A percentile compares a stretch with the other conserved stretches of the same genome.
Evolutionary conservation across 2,888 invertebrate species (phyloP).

Genomic region (Meghimatium bilineatum): DNA sequence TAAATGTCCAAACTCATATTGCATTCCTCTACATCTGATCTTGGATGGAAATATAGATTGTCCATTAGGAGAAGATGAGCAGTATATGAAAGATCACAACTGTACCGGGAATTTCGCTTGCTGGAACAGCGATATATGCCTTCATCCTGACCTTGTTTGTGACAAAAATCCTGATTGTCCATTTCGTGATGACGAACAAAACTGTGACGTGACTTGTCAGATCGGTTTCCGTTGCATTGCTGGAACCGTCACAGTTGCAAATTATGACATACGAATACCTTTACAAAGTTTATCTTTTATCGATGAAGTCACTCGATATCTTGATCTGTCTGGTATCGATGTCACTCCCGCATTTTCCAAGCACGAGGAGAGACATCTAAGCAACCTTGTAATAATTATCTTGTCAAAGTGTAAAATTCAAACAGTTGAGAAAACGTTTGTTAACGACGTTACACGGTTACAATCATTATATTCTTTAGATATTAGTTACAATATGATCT

Average conservation of each 20-base stretch:
- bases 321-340: slow-evolving; percentile 21
- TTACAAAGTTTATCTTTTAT: slow-evolving; percentile 19
- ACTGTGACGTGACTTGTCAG: slow-evolving; percentile 4
- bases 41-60: slow-evolving; percentile 25
- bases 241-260: background rate
- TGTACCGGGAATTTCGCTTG: slow-evolving; percentile 29
- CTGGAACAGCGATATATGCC: slow-evolving; percentile 20
- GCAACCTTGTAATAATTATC: background rate
- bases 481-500: slow-evolving; percentile 3
- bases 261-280: background rate
- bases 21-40: slow-evolving; percentile 26
- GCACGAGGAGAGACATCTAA: background rate
- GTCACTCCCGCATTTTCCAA: slow-evolving; percentile 6
- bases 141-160: slow-evolving; percentile 29
- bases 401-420: slow-evolving; percentile 1
- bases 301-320: background rate
- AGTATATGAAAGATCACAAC: background rate
- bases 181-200: slow-evolving; percentile 12
- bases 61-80: slow-evolving; percentile 36
- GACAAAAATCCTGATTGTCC: slow-evolving; percentile 26
- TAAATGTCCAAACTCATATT: slow-evolving; percentile 35
- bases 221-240: slow-evolving; percentile 17
- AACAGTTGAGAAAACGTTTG: background rate
- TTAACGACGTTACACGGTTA: background rate
- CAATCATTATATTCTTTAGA: slow-evolving; percentile 11